Percentiles rank a stretch among this genome's conserved stretches.
phyloP scores from a whole-genome alignment of 2,888 invertebrate genomes.

The Cecidostiba fungosa region DNA sequence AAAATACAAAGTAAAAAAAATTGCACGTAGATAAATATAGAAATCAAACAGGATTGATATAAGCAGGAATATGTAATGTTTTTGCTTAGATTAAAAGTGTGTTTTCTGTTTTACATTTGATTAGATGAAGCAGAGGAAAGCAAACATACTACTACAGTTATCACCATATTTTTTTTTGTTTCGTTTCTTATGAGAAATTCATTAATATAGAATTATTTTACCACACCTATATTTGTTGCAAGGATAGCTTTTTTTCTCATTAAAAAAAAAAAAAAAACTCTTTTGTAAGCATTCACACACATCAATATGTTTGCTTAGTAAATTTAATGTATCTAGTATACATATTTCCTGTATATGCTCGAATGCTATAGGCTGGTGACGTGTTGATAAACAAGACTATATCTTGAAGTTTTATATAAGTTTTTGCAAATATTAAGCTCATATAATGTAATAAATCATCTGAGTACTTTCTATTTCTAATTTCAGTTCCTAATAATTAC shows the following conservation, averaged over 20 bases:
- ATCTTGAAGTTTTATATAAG: neutral
- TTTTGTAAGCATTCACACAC: neutral
- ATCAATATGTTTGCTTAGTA: neutral
- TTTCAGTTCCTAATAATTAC: neutral
- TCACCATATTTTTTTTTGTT: neutral
- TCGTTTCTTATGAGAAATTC: neutral
- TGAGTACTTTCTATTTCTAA: neutral
- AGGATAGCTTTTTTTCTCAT: neutral
- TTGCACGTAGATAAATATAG: neutral
- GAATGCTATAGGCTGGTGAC: neutral
- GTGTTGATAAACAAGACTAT: neutral
- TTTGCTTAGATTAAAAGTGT: neutral
- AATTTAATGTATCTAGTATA: neutral
- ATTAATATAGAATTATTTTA: neutral
- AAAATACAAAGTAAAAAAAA: neutral
- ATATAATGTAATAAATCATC: neutral
- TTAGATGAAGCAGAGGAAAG: neutral
- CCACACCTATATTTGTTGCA: neutral
- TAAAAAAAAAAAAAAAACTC: too few relatives aligned
- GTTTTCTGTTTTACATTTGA: neutral
- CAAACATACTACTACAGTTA: neutral
- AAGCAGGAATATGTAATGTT: neutral
- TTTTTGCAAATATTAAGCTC: neutral
- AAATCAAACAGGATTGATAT: neutral
- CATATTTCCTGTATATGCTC: neutral